These are phyloP conservation scores for Saccostrea cuccullata DNA, from an alignment of 1,140 invertebrate species.

Conservation along the genomic window DNA sequence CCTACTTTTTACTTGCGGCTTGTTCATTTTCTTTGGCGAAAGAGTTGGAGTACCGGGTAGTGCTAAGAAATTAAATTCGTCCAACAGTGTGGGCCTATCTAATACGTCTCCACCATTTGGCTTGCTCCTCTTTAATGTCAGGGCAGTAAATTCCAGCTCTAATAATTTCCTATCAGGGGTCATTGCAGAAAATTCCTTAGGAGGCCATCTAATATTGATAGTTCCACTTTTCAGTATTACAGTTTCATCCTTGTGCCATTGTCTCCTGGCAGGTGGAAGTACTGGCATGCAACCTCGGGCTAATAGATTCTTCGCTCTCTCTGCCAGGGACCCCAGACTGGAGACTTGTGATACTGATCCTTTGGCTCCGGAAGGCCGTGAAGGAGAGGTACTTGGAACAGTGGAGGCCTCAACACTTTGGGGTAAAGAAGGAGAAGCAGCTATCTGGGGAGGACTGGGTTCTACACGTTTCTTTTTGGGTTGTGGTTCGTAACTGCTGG, in stretches of 20 bases:
- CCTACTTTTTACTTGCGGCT: neutral
- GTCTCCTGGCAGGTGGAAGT: neutral
- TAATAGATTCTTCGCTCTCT: neutral
- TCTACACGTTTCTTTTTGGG: neutral
- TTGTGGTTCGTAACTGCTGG: neutral
- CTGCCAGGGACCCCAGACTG: neutral
- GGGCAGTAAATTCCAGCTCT: neutral
- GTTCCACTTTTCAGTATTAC: neutral
- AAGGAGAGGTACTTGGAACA: neutral
- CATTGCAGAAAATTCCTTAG: neutral
- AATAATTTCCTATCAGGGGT: neutral
- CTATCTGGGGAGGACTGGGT: neutral
- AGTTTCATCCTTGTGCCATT: neutral
- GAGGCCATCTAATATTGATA: neutral
- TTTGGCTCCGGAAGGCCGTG: neutral
- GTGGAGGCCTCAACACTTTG: neutral
- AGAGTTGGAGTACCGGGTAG: neutral
- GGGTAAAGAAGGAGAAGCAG: neutral
- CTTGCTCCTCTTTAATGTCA: neutral
- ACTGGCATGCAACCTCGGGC: neutral
- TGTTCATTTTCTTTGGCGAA: neutral
- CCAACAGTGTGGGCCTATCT: neutral
- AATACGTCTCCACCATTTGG: neutral
- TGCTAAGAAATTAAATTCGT: neutral
- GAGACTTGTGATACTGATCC: neutral